phyloP scores from a whole-genome alignment of 30 jellyfish, hydroid and myxozoan genomes.

The Turritopsis dohrnii region DNA sequence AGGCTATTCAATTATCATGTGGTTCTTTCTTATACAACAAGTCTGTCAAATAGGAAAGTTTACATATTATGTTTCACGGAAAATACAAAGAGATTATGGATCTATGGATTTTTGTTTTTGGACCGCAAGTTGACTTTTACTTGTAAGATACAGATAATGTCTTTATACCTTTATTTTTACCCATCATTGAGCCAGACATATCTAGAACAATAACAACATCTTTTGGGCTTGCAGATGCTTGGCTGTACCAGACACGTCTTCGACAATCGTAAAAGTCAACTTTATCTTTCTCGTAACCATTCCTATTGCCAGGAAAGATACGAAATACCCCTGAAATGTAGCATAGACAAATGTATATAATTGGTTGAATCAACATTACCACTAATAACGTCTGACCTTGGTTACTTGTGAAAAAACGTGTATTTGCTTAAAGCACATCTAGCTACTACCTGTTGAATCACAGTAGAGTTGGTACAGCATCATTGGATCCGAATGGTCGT shows the following conservation, averaged over 20 bases:
- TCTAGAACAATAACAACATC: not conserved
- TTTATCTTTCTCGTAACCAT: not conserved
- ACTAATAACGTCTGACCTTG: not conserved
- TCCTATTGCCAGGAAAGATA: not conserved
- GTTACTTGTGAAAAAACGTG: too few relatives aligned
- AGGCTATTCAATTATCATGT: too few relatives aligned
- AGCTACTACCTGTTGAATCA: slow-evolving; percentile 40
- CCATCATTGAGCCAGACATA: slow-evolving; percentile 10
- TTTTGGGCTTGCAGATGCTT: slow-evolving; percentile 3
- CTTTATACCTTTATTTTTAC: not conserved
- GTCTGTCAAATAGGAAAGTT: too few relatives aligned
- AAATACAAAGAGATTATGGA: too few relatives aligned
- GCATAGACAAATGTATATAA: not conserved
- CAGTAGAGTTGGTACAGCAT: slow-evolving; percentile 71
- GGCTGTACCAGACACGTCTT: slow-evolving; percentile 1
- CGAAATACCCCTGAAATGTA: not conserved
- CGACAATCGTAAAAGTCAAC: not conserved
- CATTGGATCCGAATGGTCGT: slow-evolving; percentile 23
- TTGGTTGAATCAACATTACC: not conserved
- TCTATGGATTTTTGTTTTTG: too few relatives aligned
- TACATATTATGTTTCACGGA: too few relatives aligned
- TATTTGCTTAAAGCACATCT: too few relatives aligned
- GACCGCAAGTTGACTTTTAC: too few relatives aligned
- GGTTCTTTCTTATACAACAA: too few relatives aligned
- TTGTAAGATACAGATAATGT: too few relatives aligned